Evolutionary conservation across 2,888 invertebrate genomes (phyloP), one percentile per base, ranked within the genome.

Genomic region (Lissonota sp.): DNA sequence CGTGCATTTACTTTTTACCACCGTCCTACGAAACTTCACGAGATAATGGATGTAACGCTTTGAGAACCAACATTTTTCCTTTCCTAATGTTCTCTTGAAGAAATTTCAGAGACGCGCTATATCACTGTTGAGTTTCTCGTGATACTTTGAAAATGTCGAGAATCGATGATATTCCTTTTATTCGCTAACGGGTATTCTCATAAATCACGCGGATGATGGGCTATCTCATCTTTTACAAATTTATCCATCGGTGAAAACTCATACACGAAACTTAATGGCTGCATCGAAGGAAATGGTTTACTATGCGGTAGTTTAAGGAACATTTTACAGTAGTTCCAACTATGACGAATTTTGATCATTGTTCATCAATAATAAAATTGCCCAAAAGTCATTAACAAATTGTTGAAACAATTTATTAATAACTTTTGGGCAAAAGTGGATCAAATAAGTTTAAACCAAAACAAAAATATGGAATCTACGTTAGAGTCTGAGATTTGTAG

Each of bases 131-230:
- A 26, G 26, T 2, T 26, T 26, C 1, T 26, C 26, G 26, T 26
- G 26, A 26, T 26, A 26, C 26, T 1, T 64, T 8, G 46, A 57
- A 63, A 16, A 40, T 57, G 16, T 79, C 60, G 39, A 58, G 51
- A 62, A 7, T 63, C 71, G 67, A 76, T 74, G 64, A 79, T 70
- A 49, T 51, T 66, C 60, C 53, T 16, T 63, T 42, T 51, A 62
- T 16, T 53, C 26, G 1, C 55, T 53, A 60, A 40, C 39, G 49
- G 26, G 7, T 70, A 42, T 44, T 8, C 55, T 37, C 62, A 76
- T 76, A 69, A 76, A 80, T 80, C 76, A 76, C 16, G n/a, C 51
- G 57, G 64, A 69, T 69, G 72, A 76, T 72, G 37, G 57, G 76
- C 72, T 69, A 76, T 80, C 55, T 67, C 76, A 63, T 76, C 12